A percentile compares a stretch with the other conserved stretches of the same genome.
Evolutionary conservation across 2,888 invertebrate species (phyloP).

Genomic region (Siphonodentalium dalli): DNA sequence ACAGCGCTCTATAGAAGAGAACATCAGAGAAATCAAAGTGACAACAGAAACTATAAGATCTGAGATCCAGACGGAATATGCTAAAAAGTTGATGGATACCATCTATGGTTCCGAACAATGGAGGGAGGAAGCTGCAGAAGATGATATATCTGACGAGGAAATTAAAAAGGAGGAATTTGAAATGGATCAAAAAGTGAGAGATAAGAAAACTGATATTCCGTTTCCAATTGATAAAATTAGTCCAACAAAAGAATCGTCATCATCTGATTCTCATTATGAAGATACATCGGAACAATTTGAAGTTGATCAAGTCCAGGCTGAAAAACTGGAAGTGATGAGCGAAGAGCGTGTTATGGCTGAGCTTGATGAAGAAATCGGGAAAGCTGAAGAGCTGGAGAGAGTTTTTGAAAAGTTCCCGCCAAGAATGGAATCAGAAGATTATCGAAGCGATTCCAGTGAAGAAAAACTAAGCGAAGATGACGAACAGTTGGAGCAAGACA

Average conservation of each 20-base stretch:
- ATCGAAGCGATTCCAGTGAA: conserved; percentile 14
- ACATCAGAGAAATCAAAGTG: not conserved
- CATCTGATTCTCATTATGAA: not conserved
- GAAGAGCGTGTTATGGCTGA: too few relatives aligned
- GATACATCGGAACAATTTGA: not conserved
- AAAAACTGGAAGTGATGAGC: too few relatives aligned
- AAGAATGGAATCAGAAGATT: too few relatives aligned
- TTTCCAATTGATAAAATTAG: not conserved
- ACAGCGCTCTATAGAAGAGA: not conserved
- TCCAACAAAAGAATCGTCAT: not conserved
- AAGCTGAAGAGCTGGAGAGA: conserved; percentile 2
- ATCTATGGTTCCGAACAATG: not conserved
- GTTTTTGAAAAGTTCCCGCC: too few relatives aligned
- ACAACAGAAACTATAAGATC: conserved; percentile 7
- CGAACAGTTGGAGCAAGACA: conserved; percentile 18
- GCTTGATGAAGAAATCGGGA: conserved; percentile 1
- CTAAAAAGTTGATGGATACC: too few relatives aligned
- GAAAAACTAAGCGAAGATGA: conserved; percentile 20
- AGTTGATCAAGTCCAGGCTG: too few relatives aligned
- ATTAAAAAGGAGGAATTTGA: not conserved
- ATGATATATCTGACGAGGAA: not conserved
- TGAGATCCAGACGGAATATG: conserved; percentile 12
- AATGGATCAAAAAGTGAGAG: not conserved
- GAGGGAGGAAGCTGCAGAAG: conserved; percentile 1
- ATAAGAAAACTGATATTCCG: not conserved